Evolutionary conservation across 2,113 vertebrate species (phyloP).

Genomic region (Leptocoma aspasia): DNA sequence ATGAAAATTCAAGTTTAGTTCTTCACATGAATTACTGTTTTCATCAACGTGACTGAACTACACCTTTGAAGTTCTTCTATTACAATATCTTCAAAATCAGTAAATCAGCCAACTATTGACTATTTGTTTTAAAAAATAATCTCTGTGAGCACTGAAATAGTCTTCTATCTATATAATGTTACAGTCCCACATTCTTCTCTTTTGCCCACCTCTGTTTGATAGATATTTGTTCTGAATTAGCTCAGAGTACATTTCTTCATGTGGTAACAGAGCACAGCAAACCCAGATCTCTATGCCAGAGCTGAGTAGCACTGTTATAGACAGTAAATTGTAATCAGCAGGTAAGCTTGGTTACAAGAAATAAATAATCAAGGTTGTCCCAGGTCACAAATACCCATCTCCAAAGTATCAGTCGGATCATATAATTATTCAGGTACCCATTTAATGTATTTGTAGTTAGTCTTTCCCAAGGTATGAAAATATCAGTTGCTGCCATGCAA

Average conservation of each 20-base stretch:
- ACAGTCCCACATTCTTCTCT: neutral
- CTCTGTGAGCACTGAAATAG: neutral
- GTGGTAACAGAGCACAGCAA: neutral
- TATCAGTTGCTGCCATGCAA: neutral
- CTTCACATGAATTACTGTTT: neutral
- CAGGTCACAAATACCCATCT: neutral
- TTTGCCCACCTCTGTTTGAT: neutral
- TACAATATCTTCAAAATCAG: neutral
- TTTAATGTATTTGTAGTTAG: neutral
- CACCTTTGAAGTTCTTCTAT: neutral
- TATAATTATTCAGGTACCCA: neutral
- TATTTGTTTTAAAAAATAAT: neutral
- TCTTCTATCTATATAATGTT: neutral
- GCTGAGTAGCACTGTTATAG: neutral
- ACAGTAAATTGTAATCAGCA: neutral
- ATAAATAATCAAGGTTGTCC: neutral
- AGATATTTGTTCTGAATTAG: neutral
- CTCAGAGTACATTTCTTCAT: neutral
- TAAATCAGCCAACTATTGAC: neutral
- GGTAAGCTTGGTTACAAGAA: neutral
- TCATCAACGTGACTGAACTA: neutral
- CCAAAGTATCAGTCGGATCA: neutral
- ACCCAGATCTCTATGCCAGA: neutral
- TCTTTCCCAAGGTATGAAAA: neutral
- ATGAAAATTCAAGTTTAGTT: neutral